Evolutionary conservation across 37 sponge, comb jelly and placozoan genomes (phyloP), one percentile per base, ranked within the genome.

Genomic region (Hexactinellida sp.): DNA sequence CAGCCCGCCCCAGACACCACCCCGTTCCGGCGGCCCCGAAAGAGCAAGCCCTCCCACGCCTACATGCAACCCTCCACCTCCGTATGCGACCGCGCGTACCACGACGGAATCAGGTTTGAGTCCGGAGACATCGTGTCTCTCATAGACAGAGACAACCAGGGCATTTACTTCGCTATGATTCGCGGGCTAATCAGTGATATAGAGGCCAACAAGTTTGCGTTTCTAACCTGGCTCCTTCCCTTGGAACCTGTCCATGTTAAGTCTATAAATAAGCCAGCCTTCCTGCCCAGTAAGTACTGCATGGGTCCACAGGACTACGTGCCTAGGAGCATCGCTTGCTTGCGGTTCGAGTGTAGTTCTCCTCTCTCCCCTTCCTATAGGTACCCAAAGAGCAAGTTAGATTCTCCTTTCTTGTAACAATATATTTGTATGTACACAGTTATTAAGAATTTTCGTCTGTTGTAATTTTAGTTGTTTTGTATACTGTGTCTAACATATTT

Each of bases 301-400:
- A 63, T 63, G 76, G 76, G 76, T 63, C 76, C 76, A 7, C 76
- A 63, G 25, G 76, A 63, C 76, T 63, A 63, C 76, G 21, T 7
- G 5, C 76, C 76, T 23, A 63, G 76, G 76, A 10, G 28, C 5
- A 28, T 63, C 25, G 76, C 21, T 21, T 63, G 76, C 30, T n/a
- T 63, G 76, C 25, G 76, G 13, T 63, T 63, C 34, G 76, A 63
- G 30, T 63, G 76, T n/a, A 63, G 76, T 28, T 63, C 76, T 63
- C 76, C 76, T 10, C 76, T 63, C 76, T 63, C 76, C 3, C 19
- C 76, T 63, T 63, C 76, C 13, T 63, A 63, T n/a, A 63, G 34
- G 13, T 63, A 63, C 13, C 76, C 76, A 7, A 63, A 63, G 76
- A 63, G 34, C 13, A 63, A 63, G 30, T 3, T 63, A n/a, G 76